These are phyloP conservation scores for Enteromius mattozi DNA, from an alignment of 2,797 vertebrate species.

Conservation along the genomic window DNA sequence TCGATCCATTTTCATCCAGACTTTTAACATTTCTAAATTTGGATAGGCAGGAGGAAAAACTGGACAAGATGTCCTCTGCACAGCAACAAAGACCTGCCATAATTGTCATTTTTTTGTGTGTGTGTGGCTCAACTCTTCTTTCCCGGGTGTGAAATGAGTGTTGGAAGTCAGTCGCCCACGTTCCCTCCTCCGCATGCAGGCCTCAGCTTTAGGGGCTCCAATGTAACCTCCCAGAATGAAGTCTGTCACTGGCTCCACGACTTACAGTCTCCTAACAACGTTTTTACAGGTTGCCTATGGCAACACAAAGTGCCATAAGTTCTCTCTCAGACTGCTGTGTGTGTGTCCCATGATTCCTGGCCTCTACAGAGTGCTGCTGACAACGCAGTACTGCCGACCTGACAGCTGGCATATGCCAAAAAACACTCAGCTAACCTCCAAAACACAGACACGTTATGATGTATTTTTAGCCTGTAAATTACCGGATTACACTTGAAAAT, in stretches of 20 bases:
- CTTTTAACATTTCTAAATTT: slow-evolving; percentile 7
- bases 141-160: slow-evolving; percentile 52
- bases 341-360: slow-evolving; percentile 37
- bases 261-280: slow-evolving; percentile 62
- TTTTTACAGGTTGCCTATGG: slow-evolving; percentile 67
- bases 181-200: slow-evolving; percentile 54
- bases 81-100: slow-evolving; percentile 17
- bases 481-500: slow-evolving; percentile 22
- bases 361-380: slow-evolving; percentile 34
- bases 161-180: slow-evolving; percentile 53
- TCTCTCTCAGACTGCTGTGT: slow-evolving; percentile 44
- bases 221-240: slow-evolving; percentile 49
- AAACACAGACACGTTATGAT: slow-evolving; percentile 12
- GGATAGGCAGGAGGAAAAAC: not conserved
- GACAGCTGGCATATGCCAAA: slow-evolving; percentile 8
- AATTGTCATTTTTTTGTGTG: slow-evolving; percentile 49
- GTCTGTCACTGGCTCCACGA: slow-evolving; percentile 71
- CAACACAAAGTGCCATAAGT: slow-evolving; percentile 67
- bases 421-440: slow-evolving; percentile 22
- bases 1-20: not conserved
- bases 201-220: slow-evolving; percentile 66
- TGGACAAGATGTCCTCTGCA: slow-evolving; percentile 3
- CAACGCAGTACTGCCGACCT: slow-evolving; percentile 13
- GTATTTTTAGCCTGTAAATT: slow-evolving; percentile 44
- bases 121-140: slow-evolving; percentile 46